Conservation (phyloP, 2,113 vertebrate species). For the Eclectus roratus region DNA sequence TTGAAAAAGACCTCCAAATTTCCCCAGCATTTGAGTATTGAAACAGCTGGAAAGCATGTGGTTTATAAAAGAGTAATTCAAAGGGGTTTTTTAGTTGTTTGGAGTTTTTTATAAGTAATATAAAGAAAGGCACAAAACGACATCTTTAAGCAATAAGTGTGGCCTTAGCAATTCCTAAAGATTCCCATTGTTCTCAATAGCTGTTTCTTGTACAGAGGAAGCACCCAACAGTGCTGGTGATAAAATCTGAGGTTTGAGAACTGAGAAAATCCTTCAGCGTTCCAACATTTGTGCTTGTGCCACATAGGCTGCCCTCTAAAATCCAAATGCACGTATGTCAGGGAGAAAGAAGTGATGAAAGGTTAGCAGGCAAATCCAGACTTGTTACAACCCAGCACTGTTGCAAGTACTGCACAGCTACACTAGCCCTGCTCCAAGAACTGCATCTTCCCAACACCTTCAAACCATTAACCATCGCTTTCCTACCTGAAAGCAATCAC, state of each 20-base stretch:
- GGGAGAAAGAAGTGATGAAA: not conserved
- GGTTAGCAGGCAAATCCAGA: not conserved
- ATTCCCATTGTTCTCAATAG: not conserved
- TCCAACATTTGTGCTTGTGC: not conserved
- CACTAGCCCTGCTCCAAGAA: not conserved
- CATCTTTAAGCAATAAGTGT: not conserved
- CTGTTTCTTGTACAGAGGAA: not conserved
- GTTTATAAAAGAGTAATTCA: not conserved
- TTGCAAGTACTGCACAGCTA: not conserved
- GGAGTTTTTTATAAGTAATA: not conserved
- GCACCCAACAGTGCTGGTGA: not conserved
- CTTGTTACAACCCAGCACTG: not conserved
- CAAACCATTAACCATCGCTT: not conserved
- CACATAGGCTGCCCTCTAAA: not conserved
- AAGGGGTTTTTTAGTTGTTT: not conserved
- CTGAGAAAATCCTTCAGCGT: not conserved
- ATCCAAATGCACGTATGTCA: not conserved
- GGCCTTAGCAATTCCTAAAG: not conserved
- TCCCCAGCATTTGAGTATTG: not conserved
- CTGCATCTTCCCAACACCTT: not conserved
- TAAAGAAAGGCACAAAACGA: not conserved
- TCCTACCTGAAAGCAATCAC: not conserved
- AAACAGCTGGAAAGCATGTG: not conserved
- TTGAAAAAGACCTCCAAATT: not conserved
- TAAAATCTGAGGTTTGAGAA: not conserved